These are phyloP conservation scores for Eidolon helvum DNA, from an alignment of 2,113 vertebrate species.

Conservation along the genomic window DNA sequence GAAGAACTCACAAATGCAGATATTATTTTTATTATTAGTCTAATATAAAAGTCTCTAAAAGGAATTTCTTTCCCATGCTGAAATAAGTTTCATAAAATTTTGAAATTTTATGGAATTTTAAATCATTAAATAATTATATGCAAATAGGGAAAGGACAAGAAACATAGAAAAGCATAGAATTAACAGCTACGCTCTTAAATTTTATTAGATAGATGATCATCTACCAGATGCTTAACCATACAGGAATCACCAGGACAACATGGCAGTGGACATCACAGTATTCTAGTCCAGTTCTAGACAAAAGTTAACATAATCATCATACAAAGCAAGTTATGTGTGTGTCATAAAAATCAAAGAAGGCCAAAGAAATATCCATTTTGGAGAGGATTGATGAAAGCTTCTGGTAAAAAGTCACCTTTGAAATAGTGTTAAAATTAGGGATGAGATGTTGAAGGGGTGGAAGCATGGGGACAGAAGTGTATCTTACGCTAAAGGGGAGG, in stretches of 20 bases:
- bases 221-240: accelerated
- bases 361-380: not conserved
- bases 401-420: not conserved
- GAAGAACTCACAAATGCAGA: not conserved
- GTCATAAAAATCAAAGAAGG: not conserved
- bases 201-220: not conserved
- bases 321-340: not conserved
- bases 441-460: not conserved
- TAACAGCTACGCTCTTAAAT: not conserved
- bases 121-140: not conserved
- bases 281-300: not conserved
- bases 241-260: not conserved
- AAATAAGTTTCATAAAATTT: not conserved
- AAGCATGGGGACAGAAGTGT: accelerated
- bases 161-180: not conserved
- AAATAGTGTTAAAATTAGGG: not conserved
- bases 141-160: not conserved
- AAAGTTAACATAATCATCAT: not conserved
- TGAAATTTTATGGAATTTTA: not conserved
- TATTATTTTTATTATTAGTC: not conserved
- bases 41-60: not conserved
- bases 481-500: accelerated
- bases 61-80: not conserved
- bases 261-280: accelerated
- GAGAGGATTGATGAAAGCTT: not conserved